phyloP scores from a whole-genome alignment of 2,888 invertebrate species.

The Melinaea marsaeus region DNA sequence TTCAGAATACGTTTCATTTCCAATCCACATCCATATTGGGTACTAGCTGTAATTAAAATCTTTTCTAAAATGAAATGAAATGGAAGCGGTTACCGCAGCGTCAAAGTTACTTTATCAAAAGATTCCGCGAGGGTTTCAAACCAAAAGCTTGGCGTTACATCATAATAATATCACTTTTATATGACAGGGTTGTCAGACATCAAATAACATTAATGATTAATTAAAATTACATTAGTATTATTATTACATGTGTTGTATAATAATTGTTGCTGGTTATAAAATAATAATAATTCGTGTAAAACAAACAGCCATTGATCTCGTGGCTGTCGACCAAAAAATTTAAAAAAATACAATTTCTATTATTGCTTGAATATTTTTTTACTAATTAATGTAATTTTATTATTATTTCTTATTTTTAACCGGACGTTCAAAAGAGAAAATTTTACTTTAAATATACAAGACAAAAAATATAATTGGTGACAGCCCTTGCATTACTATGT shows the following conservation, averaged over 20 bases:
- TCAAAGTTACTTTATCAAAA: conserved; percentile 4
- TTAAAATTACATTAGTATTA: too few relatives aligned
- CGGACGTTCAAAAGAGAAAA: too few relatives aligned
- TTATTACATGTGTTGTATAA: too few relatives aligned
- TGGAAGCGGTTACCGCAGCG: not conserved
- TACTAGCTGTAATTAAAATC: not conserved
- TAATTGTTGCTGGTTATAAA: not conserved
- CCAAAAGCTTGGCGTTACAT: not conserved
- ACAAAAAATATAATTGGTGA: not conserved
- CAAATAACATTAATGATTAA: not conserved
- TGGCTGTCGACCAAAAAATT: too few relatives aligned
- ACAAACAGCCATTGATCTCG: not conserved
- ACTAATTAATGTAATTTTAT: too few relatives aligned
- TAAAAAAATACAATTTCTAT: too few relatives aligned
- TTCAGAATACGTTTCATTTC: too few relatives aligned
- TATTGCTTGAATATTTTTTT: too few relatives aligned
- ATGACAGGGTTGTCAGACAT: not conserved
- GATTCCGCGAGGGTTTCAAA: conserved; percentile 3
- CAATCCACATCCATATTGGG: not conserved
- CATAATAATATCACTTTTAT: not conserved
- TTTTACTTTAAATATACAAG: too few relatives aligned
- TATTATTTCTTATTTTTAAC: too few relatives aligned
- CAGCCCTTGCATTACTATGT: not conserved
- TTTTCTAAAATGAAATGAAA: not conserved
- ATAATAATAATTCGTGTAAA: not conserved